A percentile compares a stretch with the other conserved stretches of the same genome.
These are phyloP conservation scores for silkworm (Bombyx mori) DNA, from an alignment of 1,140 invertebrate genomes.

Conservation along the genomic window DNA sequence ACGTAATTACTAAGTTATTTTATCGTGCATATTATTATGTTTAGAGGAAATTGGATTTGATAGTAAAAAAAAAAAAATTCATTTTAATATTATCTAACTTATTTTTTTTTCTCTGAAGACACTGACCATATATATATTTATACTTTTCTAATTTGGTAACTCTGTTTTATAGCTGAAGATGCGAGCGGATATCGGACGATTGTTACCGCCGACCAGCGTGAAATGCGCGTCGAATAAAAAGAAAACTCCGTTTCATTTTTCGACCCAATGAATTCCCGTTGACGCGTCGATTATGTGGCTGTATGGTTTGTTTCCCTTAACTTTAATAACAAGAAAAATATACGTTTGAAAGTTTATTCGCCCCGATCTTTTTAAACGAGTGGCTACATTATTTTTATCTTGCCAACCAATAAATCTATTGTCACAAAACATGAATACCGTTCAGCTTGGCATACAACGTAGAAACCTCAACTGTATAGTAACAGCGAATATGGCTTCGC, in stretches of 20 bases:
- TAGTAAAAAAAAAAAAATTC: background rate
- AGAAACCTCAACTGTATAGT: no score
- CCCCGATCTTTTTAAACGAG: background rate
- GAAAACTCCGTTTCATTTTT: conserved; percentile 9
- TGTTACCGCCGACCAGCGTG: conserved; percentile 35
- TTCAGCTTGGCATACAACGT: no score
- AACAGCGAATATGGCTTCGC: no score
- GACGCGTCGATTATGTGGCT: no score
- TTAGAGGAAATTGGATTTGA: background rate
- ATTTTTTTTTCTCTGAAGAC: background rate
- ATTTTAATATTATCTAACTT: background rate
- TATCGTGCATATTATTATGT: background rate
- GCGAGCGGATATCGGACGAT: conserved; percentile 37
- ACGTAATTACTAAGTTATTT: background rate
- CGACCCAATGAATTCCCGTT: background rate
- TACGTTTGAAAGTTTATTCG: no score
- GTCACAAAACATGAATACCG: no score
- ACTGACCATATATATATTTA: background rate
- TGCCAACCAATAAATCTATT: no score
- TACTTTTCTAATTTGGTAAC: background rate
- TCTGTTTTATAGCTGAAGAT: conserved; percentile 14
- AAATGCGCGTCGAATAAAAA: conserved; percentile 25
- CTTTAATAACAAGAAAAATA: no score
- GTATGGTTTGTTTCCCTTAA: no score
- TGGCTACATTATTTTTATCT: background rate